phyloP scores from a whole-genome alignment of 2,888 invertebrate genomes.

The Drosophila emarginata region DNA sequence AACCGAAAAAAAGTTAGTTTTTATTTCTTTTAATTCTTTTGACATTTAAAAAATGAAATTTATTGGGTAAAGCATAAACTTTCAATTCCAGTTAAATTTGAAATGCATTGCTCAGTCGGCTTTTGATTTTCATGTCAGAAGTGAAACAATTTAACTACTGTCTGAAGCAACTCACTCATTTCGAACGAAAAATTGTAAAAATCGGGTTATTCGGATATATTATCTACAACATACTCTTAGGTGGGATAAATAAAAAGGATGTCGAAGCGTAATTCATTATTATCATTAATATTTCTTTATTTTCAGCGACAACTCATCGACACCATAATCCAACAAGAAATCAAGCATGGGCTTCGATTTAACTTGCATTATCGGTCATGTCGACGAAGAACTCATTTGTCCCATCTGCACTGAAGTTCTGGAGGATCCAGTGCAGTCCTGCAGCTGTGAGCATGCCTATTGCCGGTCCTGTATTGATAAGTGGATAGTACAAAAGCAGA shows the following conservation, averaged over 20 bases:
- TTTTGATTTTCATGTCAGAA: constrained; percentile 14
- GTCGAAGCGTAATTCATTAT: background rate
- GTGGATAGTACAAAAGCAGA: constrained; percentile 55
- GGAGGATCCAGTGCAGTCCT: constrained; percentile 60
- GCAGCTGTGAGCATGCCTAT: constrained; percentile 56
- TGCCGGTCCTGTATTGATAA: constrained; percentile 59
- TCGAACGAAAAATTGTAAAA: constrained; percentile 54
- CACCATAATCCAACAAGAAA: background rate
- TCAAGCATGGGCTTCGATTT: constrained; percentile 57
- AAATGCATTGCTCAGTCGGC: background rate
- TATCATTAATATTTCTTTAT: background rate
- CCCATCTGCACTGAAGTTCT: constrained; percentile 62
- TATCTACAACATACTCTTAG: constrained; percentile 4
- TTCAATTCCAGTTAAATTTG: background rate
- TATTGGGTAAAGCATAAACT: no score
- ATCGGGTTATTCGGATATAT: constrained; percentile 20
- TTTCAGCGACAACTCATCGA: constrained; percentile 12
- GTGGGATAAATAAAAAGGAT: background rate
- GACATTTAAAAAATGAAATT: no score
- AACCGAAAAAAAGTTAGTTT: no score
- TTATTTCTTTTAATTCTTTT: no score
- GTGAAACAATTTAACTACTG: constrained; percentile 20
- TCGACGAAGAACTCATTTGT: constrained; percentile 64
- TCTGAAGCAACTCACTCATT: constrained; percentile 32
- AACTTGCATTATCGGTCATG: constrained; percentile 47